These are phyloP conservation scores for Marisa cornuarietis DNA, from an alignment of 1,140 invertebrate genomes.

Conservation along the genomic window DNA sequence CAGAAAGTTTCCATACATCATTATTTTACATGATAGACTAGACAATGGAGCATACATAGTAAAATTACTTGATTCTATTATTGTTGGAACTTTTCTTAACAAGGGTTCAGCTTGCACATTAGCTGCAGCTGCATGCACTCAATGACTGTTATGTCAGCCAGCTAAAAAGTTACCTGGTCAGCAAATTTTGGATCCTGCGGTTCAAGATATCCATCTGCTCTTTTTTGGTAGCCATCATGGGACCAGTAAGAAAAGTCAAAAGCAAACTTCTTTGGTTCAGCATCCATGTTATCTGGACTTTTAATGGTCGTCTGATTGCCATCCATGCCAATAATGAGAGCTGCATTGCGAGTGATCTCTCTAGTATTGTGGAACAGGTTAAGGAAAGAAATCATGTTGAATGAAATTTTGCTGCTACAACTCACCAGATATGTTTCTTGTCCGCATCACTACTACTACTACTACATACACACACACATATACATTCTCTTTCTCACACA, in stretches of 20 bases:
- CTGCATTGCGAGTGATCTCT: constrained; percentile 70
- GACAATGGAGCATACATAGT: not conserved
- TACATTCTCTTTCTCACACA: too few species aligned
- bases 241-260: constrained; percentile 76
- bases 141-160: not conserved
- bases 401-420: not conserved
- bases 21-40: not conserved
- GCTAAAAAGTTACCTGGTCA: constrained; percentile 51
- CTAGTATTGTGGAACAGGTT: constrained; percentile 68
- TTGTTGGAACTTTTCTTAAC: not conserved
- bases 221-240: constrained; percentile 71
- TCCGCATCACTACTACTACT: not conserved
- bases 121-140: not conserved
- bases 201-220: constrained; percentile 67
- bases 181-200: constrained; percentile 60
- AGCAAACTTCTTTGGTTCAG: constrained; percentile 69
- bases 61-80: not conserved
- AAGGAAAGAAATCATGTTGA: constrained; percentile 34
- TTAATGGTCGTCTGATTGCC: constrained; percentile 69
- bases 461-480: not conserved
- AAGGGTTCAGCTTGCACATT: not conserved
- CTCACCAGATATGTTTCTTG: not conserved
- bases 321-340: constrained; percentile 70
- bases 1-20: too few species aligned
- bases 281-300: constrained; percentile 67